Percentiles rank a stretch among this genome's conserved stretches.
These are phyloP conservation scores for Camptogramma bilineatum DNA, from an alignment of 2,888 invertebrate genomes.

Conservation along the genomic window DNA sequence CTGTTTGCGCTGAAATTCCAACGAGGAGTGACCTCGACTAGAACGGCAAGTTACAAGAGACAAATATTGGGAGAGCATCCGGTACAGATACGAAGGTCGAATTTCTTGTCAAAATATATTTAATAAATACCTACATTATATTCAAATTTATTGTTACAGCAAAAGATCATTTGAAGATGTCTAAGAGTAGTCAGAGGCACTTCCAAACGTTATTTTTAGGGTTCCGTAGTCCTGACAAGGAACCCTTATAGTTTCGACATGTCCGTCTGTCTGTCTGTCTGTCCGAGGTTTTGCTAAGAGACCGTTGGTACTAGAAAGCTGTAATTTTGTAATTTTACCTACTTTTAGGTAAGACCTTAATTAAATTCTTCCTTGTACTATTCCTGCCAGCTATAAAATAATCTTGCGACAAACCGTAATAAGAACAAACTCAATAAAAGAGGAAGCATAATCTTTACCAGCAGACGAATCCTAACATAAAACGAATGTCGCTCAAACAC, in stretches of 20 bases:
- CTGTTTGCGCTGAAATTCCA: constrained; percentile 24
- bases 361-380: no score
- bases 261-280: no score
- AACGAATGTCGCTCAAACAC: constrained; percentile 29
- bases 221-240: no score
- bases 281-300: no score
- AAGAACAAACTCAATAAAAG: constrained; percentile 2
- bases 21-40: constrained; percentile 16
- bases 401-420: not conserved
- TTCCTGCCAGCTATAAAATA: no score
- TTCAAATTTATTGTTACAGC: not conserved
- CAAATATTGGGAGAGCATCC: constrained; percentile 27
- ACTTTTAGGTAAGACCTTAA: not conserved
- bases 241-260: no score
- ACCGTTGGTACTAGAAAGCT: no score
- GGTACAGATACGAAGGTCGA: constrained; percentile 22
- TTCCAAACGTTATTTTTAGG: no score
- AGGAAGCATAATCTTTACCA: constrained; percentile 4
- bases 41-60: constrained; percentile 16
- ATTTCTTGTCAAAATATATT: constrained; percentile 3
- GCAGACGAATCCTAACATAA: constrained; percentile 20
- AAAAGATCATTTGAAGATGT: not conserved
- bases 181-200: no score
- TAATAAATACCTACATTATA: no score
- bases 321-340: no score